phyloP scores from a whole-genome alignment of 2,888 invertebrate genomes.

The Teinopalpus imperialis region DNA sequence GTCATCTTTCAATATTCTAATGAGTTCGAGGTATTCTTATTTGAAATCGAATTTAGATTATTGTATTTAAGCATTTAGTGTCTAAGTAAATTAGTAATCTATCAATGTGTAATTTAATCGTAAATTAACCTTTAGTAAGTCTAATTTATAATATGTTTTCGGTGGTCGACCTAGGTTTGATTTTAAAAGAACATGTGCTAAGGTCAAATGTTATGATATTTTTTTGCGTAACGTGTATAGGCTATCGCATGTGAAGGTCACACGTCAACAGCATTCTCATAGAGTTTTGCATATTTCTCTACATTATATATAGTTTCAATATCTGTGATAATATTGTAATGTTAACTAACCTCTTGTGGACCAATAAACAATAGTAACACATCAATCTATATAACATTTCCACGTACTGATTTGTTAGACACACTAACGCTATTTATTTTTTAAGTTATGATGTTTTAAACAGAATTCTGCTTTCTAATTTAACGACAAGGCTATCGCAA shows the following conservation, averaged over 20 bases:
- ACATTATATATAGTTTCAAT: too few relatives aligned
- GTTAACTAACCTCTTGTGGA: too few relatives aligned
- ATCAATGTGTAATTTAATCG: neutral
- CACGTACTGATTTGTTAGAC: too few relatives aligned
- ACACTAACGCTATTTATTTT: too few relatives aligned
- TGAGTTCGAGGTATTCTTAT: conserved; percentile 3
- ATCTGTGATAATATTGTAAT: too few relatives aligned
- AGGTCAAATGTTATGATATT: conserved; percentile 14
- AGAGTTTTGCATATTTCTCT: too few relatives aligned
- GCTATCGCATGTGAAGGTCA: neutral
- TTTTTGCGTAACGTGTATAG: conserved; percentile 14
- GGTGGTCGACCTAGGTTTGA: conserved; percentile 8
- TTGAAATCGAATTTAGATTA: conserved; percentile 1
- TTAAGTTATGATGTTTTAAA: too few relatives aligned
- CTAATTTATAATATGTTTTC: neutral
- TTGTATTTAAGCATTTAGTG: conserved; percentile 4
- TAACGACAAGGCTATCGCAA: too few relatives aligned
- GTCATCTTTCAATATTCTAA: neutral
- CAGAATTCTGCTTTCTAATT: too few relatives aligned
- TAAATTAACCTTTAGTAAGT: neutral
- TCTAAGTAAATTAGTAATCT: neutral
- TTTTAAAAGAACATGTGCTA: neutral
- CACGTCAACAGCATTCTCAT: too few relatives aligned
- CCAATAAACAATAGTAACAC: too few relatives aligned
- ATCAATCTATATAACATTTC: too few relatives aligned